phyloP scores from a whole-genome alignment of 2,888 invertebrate species.

The Hirtodrosophila confusa region DNA sequence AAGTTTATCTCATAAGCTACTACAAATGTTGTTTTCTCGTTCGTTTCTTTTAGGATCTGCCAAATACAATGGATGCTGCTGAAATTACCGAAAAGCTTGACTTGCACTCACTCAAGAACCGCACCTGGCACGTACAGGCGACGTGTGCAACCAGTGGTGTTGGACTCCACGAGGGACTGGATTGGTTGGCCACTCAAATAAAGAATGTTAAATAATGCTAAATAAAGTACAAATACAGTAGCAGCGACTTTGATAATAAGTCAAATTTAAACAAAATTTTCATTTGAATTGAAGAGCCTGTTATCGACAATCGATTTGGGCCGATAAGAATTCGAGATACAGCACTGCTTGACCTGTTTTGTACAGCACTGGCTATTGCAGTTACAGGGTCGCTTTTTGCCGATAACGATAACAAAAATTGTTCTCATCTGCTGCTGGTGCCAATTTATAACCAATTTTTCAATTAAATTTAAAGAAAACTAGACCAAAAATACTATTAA shows the following conservation, averaged over 20 bases:
- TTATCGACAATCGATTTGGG: slow-evolving; percentile 7
- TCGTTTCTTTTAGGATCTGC: slow-evolving; percentile 92
- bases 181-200: slow-evolving; percentile 99
- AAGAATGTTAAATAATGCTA: slow-evolving; percentile 92
- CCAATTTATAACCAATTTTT: slow-evolving; percentile 51
- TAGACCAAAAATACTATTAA: slow-evolving; percentile 14
- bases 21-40: not conserved
- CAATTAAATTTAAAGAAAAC: slow-evolving; percentile 43
- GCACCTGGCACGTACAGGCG: slow-evolving; percentile 99
- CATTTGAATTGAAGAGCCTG: too few relatives aligned
- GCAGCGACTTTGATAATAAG: too few relatives aligned
- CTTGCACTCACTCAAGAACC: slow-evolving; percentile 98
- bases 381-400: slow-evolving; percentile 31
- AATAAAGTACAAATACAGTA: too few relatives aligned
- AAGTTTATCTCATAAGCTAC: not conserved
- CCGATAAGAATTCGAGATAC: not conserved
- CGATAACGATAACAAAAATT: slow-evolving; percentile 42
- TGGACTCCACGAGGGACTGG: slow-evolving; percentile 99
- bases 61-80: slow-evolving; percentile 99
- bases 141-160: slow-evolving; percentile 99
- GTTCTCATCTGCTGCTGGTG: slow-evolving; percentile 20
- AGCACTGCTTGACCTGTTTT: not conserved
- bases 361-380: slow-evolving; percentile 13
- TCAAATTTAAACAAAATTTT: too few relatives aligned
- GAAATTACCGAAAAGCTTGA: slow-evolving; percentile 99